phyloP scores from a whole-genome alignment of 1,140 invertebrate species.

The Pogonus chalceus region DNA sequence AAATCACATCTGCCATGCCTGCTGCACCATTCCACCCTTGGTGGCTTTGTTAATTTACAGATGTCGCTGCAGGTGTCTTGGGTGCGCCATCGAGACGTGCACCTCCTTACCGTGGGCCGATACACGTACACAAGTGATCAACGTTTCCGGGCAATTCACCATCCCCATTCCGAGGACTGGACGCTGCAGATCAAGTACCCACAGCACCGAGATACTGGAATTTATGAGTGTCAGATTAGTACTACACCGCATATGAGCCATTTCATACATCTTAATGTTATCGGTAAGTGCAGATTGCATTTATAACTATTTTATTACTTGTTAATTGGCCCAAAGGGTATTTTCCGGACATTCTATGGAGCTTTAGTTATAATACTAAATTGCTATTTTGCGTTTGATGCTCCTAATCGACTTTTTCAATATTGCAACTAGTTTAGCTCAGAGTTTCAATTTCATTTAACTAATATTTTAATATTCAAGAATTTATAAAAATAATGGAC shows the following conservation, averaged over 20 bases:
- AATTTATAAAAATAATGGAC: too few relatives aligned
- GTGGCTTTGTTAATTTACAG: slow-evolving; percentile 37
- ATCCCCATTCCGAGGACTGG: slow-evolving; percentile 79
- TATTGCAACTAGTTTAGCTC: too few relatives aligned
- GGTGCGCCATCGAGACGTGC: slow-evolving; percentile 79
- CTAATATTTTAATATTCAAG: too few relatives aligned
- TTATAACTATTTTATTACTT: too few relatives aligned
- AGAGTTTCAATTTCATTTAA: too few relatives aligned
- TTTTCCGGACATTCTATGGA: too few relatives aligned
- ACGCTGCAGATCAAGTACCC: slow-evolving; percentile 67
- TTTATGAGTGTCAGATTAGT: slow-evolving; percentile 74
- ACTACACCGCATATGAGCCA: slow-evolving; percentile 68
- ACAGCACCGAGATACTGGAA: slow-evolving; percentile 57
- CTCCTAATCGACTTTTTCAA: too few relatives aligned
- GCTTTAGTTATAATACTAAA: too few relatives aligned
- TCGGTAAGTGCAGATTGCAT: slow-evolving; percentile 64
- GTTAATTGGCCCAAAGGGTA: too few relatives aligned
- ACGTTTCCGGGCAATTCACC: slow-evolving; percentile 74
- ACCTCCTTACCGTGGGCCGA: slow-evolving; percentile 77
- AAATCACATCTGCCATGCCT: neutral
- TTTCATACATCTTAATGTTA: slow-evolving; percentile 63
- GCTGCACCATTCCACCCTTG: neutral
- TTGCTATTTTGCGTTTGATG: too few relatives aligned
- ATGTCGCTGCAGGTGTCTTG: slow-evolving; percentile 77
- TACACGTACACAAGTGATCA: slow-evolving; percentile 89